Conservation (phyloP, 1,140 invertebrate genomes). For the Rhopalosiphum maidis region DNA sequence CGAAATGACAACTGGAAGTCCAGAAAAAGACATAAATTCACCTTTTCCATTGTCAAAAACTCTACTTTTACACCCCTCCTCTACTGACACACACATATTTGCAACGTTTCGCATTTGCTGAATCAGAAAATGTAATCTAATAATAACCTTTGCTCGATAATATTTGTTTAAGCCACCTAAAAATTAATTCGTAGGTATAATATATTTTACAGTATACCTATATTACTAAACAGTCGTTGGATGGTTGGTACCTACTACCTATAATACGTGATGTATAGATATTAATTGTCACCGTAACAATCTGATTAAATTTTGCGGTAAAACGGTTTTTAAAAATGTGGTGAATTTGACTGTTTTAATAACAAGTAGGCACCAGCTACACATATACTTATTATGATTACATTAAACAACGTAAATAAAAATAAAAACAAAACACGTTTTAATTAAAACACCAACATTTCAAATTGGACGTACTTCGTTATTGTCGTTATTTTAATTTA, state of each 20-base stretch:
- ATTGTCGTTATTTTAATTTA: constrained; percentile 20
- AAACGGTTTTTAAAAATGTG: background rate
- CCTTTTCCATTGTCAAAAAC: background rate
- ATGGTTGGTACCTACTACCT: background rate
- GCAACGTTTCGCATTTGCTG: background rate
- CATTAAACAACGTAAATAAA: background rate
- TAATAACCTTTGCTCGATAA: background rate
- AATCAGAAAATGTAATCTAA: constrained; percentile 10
- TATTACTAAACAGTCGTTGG: background rate
- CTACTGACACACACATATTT: background rate
- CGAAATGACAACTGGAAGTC: background rate
- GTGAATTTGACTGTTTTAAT: background rate
- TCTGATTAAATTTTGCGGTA: background rate
- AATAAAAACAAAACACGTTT: constrained; percentile 18
- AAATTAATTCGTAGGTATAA: background rate
- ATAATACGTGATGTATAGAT: background rate
- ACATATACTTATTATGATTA: background rate
- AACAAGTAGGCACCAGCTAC: background rate
- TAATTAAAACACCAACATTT: constrained; percentile 17
- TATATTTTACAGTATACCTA: background rate
- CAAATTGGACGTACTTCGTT: background rate
- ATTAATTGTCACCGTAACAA: background rate
- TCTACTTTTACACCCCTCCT: background rate
- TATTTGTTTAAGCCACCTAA: background rate
- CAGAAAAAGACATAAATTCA: background rate